Base-by-base conservation (phyloP, 2,113 vertebrate genomes). In the Megalops atlanticus region DNA sequence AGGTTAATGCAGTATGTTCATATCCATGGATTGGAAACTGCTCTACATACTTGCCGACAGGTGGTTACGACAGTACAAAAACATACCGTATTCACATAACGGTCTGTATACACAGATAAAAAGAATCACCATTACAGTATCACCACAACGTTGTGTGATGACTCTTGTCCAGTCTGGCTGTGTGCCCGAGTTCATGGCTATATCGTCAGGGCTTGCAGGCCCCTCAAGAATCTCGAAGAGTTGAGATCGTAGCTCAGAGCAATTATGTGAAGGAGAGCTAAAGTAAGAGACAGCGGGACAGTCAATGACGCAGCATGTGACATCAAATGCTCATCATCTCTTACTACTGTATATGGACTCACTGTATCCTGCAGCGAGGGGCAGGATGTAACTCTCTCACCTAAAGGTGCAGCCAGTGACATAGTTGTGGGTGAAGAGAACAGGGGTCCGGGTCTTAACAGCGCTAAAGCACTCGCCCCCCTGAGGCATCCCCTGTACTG, bases 321-420 rank as follows among this genome's bases (percentile, higher is more conserved):
- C 2, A 78, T n/a, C n/a, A 27, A 24, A 64, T 64, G 58, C 10
- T 64, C 24, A 64, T 31, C 58, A 64, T 64, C 58, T 8, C 0
- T 24, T n/a, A 64, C 6, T 64, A 64, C 58, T 64, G 58, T 27
- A 64, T 8, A 64, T 64, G 11, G 52, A 74, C 38, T 2, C 24
- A 74, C 12, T 58, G 43, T 15, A 36, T 21, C 68, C 35, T 16
- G 8, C 35, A 24, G 24, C n/a, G 54, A 40, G 21, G 5, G 47
- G 41, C 3, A 80, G 8, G 47, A 2, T 27, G 21, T 45, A 24
- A 3, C 31, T 31, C 35, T 31, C 84, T 85, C 81, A 94, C 94
- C 87, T 93, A 85, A 93, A 91, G 39, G 72, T 87, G 86, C 94
- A 95, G 71, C 94, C 93, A 21, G 86, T 89, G 68, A 93, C 69